Conservation (phyloP, 2,888 invertebrate genomes). For the Apamea sordens region DNA sequence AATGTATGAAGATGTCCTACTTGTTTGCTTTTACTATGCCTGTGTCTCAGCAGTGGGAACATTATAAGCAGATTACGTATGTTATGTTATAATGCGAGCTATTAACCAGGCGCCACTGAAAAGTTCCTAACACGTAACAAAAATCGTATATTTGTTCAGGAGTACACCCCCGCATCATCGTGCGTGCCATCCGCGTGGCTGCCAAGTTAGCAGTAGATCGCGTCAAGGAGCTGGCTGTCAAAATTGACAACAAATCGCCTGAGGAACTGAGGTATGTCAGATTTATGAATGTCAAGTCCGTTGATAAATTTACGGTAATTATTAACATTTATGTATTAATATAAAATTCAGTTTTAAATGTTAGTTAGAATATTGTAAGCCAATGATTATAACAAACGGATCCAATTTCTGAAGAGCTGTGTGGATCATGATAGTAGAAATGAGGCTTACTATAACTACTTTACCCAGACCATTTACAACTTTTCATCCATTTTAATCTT, state of each 20-base stretch:
- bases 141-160: slow-evolving; percentile 79
- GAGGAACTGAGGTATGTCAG: slow-evolving; percentile 90
- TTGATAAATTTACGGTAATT: too few relatives aligned
- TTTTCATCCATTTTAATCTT: not conserved
- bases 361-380: not conserved
- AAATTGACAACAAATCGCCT: slow-evolving; percentile 92
- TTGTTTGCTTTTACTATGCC: too few relatives aligned
- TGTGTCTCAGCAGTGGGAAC: too few relatives aligned
- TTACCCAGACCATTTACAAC: not conserved
- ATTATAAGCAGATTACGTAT: too few relatives aligned
- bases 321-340: too few relatives aligned
- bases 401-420: slow-evolving; percentile 81
- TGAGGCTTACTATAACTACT: slow-evolving; percentile 42
- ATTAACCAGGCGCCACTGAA: too few relatives aligned
- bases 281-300: too few relatives aligned
- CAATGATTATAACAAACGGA: slow-evolving; percentile 83
- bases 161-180: slow-evolving; percentile 97
- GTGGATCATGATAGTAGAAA: slow-evolving; percentile 69
- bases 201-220: slow-evolving; percentile 95
- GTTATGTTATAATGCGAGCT: too few relatives aligned
- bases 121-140: not conserved
- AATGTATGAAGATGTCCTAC: too few relatives aligned
- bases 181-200: slow-evolving; percentile 96
- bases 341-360: too few relatives aligned
- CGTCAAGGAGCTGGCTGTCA: slow-evolving; percentile 95